Evolutionary conservation across 2,888 invertebrate species (phyloP).

Genomic region (Netelia inedita): DNA sequence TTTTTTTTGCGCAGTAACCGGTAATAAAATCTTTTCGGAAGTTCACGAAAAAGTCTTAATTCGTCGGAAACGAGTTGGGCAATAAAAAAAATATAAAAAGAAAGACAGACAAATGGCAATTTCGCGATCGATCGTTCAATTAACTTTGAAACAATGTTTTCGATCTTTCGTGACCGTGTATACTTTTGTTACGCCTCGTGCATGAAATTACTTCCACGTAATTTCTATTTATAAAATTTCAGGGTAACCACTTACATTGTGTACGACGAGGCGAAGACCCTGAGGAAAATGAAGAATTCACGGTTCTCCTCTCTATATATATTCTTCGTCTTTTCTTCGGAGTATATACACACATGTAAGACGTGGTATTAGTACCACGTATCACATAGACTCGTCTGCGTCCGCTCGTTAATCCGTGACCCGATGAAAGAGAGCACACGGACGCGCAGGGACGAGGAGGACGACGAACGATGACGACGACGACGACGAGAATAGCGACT

Average conservation of each 20-base stretch:
- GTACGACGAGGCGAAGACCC: conserved; percentile 11
- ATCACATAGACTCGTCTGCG: conserved; percentile 46
- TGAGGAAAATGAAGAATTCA: conserved; percentile 1
- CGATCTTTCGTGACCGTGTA: background rate
- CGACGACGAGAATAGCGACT: conserved; percentile 58
- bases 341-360: background rate
- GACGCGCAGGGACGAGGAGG: conserved; percentile 32
- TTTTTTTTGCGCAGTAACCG: too few species aligned
- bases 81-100: background rate
- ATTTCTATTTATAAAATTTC: conserved; percentile 78
- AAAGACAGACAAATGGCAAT: background rate
- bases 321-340: background rate
- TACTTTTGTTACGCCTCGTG: background rate
- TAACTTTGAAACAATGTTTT: background rate
- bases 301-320: background rate
- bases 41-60: too few species aligned
- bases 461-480: background rate
- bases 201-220: conserved; percentile 71
- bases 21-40: too few species aligned
- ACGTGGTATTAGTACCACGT: conserved; percentile 11
- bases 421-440: conserved; percentile 57
- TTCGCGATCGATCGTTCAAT: background rate
- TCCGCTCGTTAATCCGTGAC: conserved; percentile 62
- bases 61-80: background rate
- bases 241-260: conserved; percentile 68